Percentiles rank a stretch among this genome's conserved stretches.
Conservation (phyloP, 2,113 vertebrate genomes). For the Alligator mississippiensis region DNA sequence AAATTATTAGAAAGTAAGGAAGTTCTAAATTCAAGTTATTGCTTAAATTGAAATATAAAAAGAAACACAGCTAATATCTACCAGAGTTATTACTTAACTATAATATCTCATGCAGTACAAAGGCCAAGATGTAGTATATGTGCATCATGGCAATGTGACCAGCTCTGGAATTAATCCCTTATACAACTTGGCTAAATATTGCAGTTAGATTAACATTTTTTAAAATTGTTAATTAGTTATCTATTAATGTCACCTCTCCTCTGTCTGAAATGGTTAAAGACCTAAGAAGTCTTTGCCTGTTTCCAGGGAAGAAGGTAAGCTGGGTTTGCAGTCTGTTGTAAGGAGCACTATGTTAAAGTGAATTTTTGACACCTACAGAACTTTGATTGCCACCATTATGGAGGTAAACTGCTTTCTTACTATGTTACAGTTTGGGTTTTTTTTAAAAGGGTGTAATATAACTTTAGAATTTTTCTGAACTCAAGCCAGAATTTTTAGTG, state of each 20-base stretch:
- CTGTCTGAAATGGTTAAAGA: background rate
- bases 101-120: background rate
- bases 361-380: background rate
- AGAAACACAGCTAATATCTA: background rate
- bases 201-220: background rate
- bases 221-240: background rate
- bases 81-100: background rate
- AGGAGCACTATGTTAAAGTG: background rate
- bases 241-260: fast-evolving
- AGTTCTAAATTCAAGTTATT: background rate
- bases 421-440: background rate
- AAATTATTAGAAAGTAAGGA: background rate
- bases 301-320: background rate
- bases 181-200: background rate
- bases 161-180: background rate
- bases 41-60: background rate
- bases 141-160: background rate
- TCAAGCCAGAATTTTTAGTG: fast-evolving
- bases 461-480: background rate
- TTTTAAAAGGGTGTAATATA: background rate
- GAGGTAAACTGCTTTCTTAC: background rate
- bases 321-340: background rate
- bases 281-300: background rate
- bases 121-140: background rate
- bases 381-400: background rate